phyloP scores from a whole-genome alignment of 92 coral and sea anemone species.

The Epizoanthus illoricatus region DNA sequence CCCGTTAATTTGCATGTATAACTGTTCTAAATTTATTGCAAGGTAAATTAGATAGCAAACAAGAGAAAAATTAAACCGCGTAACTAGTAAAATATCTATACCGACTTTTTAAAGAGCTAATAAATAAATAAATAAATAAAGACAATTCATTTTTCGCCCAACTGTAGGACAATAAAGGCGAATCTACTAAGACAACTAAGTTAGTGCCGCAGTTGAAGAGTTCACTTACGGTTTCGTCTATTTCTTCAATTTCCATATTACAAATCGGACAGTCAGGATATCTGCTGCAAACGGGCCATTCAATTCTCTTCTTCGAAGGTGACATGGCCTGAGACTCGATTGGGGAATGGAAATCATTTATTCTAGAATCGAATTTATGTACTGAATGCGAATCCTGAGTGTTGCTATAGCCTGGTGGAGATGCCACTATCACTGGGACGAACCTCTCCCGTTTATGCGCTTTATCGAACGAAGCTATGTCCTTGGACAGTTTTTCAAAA shows the following conservation, averaged over 20 bases:
- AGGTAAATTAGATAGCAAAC: neutral
- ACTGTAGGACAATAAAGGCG: neutral
- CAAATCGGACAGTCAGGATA: conserved; percentile 73
- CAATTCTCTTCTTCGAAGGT: conserved; percentile 40
- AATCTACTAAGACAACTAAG: neutral
- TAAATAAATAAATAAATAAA: neutral
- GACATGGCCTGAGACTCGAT: neutral
- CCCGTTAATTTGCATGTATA: conserved; percentile 10
- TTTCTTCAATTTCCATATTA: conserved; percentile 46
- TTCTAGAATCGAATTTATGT: neutral
- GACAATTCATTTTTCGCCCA: neutral
- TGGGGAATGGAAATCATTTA: neutral
- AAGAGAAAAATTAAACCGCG: neutral
- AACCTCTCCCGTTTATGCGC: conserved; percentile 20
- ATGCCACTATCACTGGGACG: conserved; percentile 4
- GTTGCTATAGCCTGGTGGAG: neutral
- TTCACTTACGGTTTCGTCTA: conserved; percentile 35
- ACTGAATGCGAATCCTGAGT: neutral
- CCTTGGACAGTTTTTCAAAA: conserved; percentile 14
- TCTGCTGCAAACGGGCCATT: conserved; percentile 73
- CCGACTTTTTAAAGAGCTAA: neutral
- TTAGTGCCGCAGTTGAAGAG: neutral
- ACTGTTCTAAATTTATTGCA: neutral
- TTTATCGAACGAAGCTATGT: conserved; percentile 13
- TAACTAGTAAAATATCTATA: neutral